Evolutionary conservation across 2,888 invertebrate genomes (phyloP), one percentile per base, ranked within the genome.

Genomic region (Hypomecis punctinalis): DNA sequence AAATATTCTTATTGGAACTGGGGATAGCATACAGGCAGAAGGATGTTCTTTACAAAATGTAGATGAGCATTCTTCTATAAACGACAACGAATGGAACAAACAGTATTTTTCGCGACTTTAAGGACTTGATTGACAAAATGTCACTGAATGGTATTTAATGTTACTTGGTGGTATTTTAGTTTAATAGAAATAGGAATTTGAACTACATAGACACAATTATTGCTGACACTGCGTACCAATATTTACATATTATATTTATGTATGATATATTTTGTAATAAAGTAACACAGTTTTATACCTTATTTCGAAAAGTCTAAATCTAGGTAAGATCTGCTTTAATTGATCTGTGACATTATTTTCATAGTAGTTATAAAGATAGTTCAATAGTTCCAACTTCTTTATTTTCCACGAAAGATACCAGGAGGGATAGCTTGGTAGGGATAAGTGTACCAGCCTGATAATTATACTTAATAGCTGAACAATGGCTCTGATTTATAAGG

Each of bases 21-120:
- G 92, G 93, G 93, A 92, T 93, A 93, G 90, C 93, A 93, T 88
- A 93, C 93, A 77, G 92, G 85, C 61, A 91, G 93, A 88, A 93
- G 93, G 72, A 93, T 93, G 93, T 93, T 91, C 81, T 93, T 92
- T 77, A 87, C 85, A 6, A 93, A 91, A 73, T 79, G 88, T 76
- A 80, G 93, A 68, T 93, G 84, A 90, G 77, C 85, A 82, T 90
- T 86, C 91, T 93, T 91, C 93, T 88, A 78, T 80, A 78, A 81
- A 81, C 67, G 69, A 65, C 72, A 67, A 51, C 48, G 54, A 72
- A 76, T 51, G 61, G 71, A 78, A 70, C 67, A 55, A 76, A 72
- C 79, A 82, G 82, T 81, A 81, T 80, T 82, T 75, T 75, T 61
- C 47, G 56, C 61, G 53, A 58, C 48, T 61, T 60, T 57, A 61